A percentile compares a stretch with the other conserved stretches of the same genome.
Conservation (phyloP, 2,797 vertebrate species). For the Leucoraja ocellata region DNA sequence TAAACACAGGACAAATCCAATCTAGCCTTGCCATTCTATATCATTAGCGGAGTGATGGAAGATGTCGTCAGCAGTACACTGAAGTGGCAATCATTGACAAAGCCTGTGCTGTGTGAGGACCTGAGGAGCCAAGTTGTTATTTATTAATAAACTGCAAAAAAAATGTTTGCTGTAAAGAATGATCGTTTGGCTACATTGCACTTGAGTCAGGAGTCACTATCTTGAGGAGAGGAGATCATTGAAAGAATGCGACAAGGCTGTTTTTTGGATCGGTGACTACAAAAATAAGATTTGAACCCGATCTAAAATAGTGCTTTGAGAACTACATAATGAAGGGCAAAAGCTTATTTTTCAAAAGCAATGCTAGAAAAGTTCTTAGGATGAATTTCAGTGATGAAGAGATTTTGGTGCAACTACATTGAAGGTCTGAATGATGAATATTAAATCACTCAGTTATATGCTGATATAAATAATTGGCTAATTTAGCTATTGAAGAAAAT, state of each 20-base stretch:
- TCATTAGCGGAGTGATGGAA: too few relatives aligned
- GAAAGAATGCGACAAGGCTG: background rate
- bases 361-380: background rate
- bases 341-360: background rate
- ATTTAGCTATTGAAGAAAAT: background rate
- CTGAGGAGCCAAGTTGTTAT: background rate
- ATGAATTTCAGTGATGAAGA: background rate
- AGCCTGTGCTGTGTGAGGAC: background rate
- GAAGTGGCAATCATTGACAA: too few relatives aligned
- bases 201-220: background rate
- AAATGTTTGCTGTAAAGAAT: background rate
- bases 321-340: background rate
- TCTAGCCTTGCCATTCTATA: too few relatives aligned
- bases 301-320: background rate
- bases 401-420: background rate
- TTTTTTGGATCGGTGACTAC: background rate
- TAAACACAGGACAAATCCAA: too few relatives aligned
- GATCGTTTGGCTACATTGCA: background rate
- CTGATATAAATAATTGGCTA: background rate
- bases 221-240: background rate
- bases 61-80: too few relatives aligned
- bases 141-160: background rate
- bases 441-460: background rate
- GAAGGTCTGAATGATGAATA: background rate
- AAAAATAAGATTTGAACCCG: background rate